These are phyloP conservation scores for Reticulitermes lucifugus DNA, from an alignment of 2,888 invertebrate genomes.

Conservation along the genomic window DNA sequence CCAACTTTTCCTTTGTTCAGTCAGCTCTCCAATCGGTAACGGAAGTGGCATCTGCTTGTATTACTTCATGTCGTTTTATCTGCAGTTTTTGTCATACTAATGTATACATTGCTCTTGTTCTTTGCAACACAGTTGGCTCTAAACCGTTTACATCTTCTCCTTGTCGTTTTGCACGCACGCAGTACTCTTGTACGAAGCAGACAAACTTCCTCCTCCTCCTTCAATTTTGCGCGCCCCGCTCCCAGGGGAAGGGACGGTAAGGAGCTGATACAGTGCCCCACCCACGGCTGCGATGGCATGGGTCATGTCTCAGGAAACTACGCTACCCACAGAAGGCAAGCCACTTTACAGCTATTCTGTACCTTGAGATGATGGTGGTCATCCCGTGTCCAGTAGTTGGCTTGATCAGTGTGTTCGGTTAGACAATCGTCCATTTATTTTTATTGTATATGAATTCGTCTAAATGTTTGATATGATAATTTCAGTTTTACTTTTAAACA, in stretches of 20 bases:
- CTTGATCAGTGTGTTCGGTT: conserved; percentile 39
- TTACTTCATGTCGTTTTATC: not conserved
- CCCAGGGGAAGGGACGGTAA: conserved; percentile 75
- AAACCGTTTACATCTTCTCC: conserved; percentile 15
- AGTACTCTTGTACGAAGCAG: conserved; percentile 49
- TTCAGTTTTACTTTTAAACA: not conserved
- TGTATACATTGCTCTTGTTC: not conserved
- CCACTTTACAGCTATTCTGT: conserved; percentile 59
- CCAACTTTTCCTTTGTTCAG: not conserved
- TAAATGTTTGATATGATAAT: conserved; percentile 19
- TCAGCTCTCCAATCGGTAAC: not conserved
- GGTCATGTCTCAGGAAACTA: conserved; percentile 92
- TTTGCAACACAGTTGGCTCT: not conserved
- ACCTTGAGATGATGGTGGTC: conserved; percentile 36
- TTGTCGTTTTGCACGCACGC: conserved; percentile 44
- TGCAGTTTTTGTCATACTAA: not conserved
- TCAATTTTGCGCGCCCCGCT: conserved; percentile 55
- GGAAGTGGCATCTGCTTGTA: not conserved
- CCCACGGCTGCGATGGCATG: conserved; percentile 84
- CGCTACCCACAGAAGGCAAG: conserved; percentile 89
- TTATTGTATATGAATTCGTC: conserved; percentile 16
- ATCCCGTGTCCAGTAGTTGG: conserved; percentile 38
- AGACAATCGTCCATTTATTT: not conserved
- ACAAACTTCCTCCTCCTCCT: conserved; percentile 42
- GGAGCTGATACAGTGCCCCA: conserved; percentile 85